Evolutionary conservation across 2,888 invertebrate species (phyloP), one percentile per base, ranked within the genome.

Genomic region (Drosophila rubida): DNA sequence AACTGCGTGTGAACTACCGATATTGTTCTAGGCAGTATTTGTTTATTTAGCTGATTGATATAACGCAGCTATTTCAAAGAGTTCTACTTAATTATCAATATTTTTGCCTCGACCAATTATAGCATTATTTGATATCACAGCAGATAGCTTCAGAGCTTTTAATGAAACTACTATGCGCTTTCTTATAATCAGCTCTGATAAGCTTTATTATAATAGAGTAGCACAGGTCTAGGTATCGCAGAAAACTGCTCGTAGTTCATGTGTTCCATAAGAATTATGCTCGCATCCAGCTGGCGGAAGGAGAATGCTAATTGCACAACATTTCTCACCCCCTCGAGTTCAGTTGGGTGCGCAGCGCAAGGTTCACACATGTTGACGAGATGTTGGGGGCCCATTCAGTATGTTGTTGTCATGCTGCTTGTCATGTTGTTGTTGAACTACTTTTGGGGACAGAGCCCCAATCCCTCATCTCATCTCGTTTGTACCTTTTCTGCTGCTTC

Each of bases 351-450:
- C 23, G 23, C 44, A 37, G 45, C 23, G 23, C 44, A 37, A 32
- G 14, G 13, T 53, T 59, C 48, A 60, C 49, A 55, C 35, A 44
- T 41, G 37, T 55, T 39, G n/a, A 32, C 11, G 32, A n/a, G 32
- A 32, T 32, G 32, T 32, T 32, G 32, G 13, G 45, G 55, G n/a
- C 42, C 23, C 19, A 41, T 70, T 25, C 39, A 42, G 62, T 30
- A 25, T 65, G 25, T 50, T 67, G 49, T 45, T 55, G n/a, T n/a
- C n/a, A n/a, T n/a, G 23, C 32, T 60, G 53, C 69, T 64, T 69
- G 76, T 69, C 72, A 68, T 80, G 75, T 65, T 81, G 84, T 63
- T 81, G 84, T 72, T 81, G 81, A 84, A 81, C 85, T 81, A 84
- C 77, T 75, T 84, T 81, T 66, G 53, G 75, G 45, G 48, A 50